phyloP scores from a whole-genome alignment of 2,888 invertebrate genomes.

The Tubulanus polymorphus region DNA sequence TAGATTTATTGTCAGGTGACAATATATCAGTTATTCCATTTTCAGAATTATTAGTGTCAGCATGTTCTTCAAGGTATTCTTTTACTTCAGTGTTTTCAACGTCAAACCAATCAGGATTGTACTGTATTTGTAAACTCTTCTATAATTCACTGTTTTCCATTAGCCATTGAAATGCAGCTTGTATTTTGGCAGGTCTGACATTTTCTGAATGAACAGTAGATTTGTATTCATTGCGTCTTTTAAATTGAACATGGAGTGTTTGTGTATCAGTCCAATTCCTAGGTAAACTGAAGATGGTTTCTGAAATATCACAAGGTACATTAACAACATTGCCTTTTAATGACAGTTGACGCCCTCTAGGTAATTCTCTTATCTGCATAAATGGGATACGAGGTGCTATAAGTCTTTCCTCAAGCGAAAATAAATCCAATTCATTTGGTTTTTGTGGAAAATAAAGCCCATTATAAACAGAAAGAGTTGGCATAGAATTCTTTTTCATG shows the following conservation, averaged over 20 bases:
- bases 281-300: slow-evolving; percentile 13
- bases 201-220: slow-evolving; percentile 16
- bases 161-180: too few species aligned
- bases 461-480: slow-evolving; percentile 9
- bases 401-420: slow-evolving; percentile 13
- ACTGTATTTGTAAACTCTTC: too few species aligned
- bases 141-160: too few species aligned
- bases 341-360: slow-evolving; percentile 12
- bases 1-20: too few species aligned
- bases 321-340: slow-evolving; percentile 17
- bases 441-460: slow-evolving; percentile 9
- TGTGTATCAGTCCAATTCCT: slow-evolving; percentile 1
- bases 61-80: too few species aligned
- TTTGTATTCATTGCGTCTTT: slow-evolving; percentile 12
- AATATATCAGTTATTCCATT: not conserved
- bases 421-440: slow-evolving; percentile 8
- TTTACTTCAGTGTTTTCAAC: too few species aligned
- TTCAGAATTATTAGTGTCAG: slow-evolving; percentile 1
- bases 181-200: slow-evolving; percentile 10
- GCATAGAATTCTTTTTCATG: slow-evolving; percentile 10
- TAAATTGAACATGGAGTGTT: slow-evolving; percentile 11
- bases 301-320: slow-evolving; percentile 12
- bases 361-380: slow-evolving; percentile 15
- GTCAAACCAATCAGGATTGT: too few species aligned
- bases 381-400: slow-evolving; percentile 15